These are phyloP conservation scores for Encarsia formosa DNA, from an alignment of 2,888 invertebrate genomes.

Conservation along the genomic window DNA sequence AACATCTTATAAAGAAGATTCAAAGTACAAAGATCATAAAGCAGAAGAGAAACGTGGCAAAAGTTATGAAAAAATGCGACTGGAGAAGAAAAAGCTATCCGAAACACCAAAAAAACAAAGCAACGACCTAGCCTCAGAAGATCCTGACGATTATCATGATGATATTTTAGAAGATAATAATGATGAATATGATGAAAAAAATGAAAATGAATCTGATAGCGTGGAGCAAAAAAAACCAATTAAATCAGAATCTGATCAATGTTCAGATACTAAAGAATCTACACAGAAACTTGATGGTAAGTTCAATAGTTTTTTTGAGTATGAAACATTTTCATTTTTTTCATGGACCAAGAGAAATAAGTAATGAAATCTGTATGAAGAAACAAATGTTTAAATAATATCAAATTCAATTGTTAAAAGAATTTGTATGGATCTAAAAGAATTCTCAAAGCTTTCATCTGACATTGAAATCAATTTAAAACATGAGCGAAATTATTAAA, in stretches of 20 bases:
- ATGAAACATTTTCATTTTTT: too few species aligned
- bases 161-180: slow-evolving; percentile 10
- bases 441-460: too few species aligned
- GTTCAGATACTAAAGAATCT: not conserved
- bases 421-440: too few species aligned
- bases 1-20: slow-evolving; percentile 43
- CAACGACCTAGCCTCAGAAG: slow-evolving; percentile 19
- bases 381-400: too few species aligned
- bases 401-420: too few species aligned
- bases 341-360: too few species aligned
- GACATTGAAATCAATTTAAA: too few species aligned
- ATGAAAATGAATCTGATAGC: slow-evolving; percentile 6
- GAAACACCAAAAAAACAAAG: slow-evolving; percentile 42
- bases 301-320: too few species aligned
- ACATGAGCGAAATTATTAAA: too few species aligned
- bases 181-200: slow-evolving; percentile 3
- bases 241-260: not conserved
- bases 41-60: slow-evolving; percentile 51
- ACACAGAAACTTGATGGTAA: too few species aligned
- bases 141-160: slow-evolving; percentile 10
- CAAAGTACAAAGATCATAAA: slow-evolving; percentile 38
- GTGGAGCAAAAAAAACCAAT: too few species aligned
- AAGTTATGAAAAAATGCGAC: slow-evolving; percentile 50
- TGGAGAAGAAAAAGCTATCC: slow-evolving; percentile 45
- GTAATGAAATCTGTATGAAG: too few species aligned